A percentile compares a stretch with the other conserved stretches of the same genome.
Conservation (phyloP, 2,113 vertebrate species). For the Indri indri region DNA sequence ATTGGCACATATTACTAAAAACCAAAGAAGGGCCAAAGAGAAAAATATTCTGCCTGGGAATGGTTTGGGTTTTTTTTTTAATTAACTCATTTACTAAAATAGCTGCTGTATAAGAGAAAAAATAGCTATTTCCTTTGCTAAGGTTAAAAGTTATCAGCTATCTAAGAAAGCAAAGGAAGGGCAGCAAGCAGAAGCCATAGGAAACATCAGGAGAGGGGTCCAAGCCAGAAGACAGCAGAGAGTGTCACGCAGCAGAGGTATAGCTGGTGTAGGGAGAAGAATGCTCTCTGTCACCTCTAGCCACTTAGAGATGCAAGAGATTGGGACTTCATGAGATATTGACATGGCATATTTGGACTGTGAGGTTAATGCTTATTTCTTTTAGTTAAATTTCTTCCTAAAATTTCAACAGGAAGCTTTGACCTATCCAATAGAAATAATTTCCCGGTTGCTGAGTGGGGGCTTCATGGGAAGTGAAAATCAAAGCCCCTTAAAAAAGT, state of each 20-base stretch:
- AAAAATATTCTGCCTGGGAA: background rate
- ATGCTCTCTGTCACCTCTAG: background rate
- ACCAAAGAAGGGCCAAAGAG: background rate
- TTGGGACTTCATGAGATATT: background rate
- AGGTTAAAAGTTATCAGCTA: background rate
- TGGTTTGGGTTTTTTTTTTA: background rate
- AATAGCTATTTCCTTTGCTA: background rate
- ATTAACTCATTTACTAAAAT: constrained; percentile 13
- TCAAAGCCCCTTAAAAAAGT: constrained; percentile 14
- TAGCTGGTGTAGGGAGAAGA: background rate
- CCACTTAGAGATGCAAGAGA: background rate
- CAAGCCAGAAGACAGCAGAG: background rate
- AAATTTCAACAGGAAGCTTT: background rate
- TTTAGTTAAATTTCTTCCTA: background rate
- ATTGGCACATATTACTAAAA: background rate
- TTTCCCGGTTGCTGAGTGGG: background rate
- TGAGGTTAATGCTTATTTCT: background rate
- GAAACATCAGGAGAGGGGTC: background rate
- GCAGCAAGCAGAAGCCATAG: background rate
- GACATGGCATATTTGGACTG: background rate
- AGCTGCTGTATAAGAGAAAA: background rate
- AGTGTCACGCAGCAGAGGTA: background rate
- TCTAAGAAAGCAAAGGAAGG: background rate
- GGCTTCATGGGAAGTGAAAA: constrained; percentile 9
- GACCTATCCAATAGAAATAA: background rate